These are phyloP conservation scores for Connochaetes taurinus DNA, from an alignment of 2,113 vertebrate species.

Conservation along the genomic window DNA sequence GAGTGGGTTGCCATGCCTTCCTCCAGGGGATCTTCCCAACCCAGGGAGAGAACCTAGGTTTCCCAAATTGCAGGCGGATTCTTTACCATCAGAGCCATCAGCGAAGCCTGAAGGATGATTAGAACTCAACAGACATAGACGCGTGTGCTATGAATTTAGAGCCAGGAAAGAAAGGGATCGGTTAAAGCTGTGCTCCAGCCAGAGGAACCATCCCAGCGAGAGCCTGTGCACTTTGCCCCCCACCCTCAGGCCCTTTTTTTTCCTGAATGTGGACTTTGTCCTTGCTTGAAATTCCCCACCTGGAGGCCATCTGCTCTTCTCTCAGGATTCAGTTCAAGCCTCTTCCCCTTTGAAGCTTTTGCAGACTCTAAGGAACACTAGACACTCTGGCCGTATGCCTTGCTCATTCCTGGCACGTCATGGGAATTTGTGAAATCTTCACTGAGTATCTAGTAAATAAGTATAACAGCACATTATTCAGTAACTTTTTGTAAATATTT, in stretches of 20 bases:
- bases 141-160: accelerated
- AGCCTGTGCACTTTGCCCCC: too few species aligned
- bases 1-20: background rate
- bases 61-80: background rate
- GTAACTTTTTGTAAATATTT: background rate
- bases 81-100: background rate
- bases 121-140: too few species aligned
- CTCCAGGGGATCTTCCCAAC: background rate
- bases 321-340: background rate
- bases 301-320: background rate
- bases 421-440: background rate
- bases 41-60: background rate
- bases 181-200: background rate
- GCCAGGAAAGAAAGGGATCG: too few species aligned
- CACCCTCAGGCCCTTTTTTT: too few species aligned
- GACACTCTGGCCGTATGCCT: background rate
- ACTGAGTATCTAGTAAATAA: background rate
- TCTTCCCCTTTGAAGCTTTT: background rate
- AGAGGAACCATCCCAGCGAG: background rate
- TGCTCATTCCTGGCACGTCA: background rate
- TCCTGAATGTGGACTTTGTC: background rate
- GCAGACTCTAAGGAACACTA: background rate
- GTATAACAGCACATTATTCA: background rate
- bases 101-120: background rate
- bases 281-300: background rate